Evolutionary conservation across 1,140 invertebrate genomes (phyloP).

Genomic region (Eueides isabella): DNA sequence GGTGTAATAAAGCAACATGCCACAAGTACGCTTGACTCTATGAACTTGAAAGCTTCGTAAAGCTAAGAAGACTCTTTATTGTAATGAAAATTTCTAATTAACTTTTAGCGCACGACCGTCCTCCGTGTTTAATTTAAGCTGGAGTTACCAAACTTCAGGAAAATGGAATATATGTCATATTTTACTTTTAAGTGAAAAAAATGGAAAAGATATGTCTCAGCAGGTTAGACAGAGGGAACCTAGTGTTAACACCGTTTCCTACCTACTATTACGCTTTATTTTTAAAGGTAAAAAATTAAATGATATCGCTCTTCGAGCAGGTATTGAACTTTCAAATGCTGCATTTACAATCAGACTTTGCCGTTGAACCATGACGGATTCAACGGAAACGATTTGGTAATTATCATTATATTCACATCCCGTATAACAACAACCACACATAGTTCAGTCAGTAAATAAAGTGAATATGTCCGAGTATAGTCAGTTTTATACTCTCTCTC

Average conservation of each 20-base stretch:
- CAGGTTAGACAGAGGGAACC: too few relatives aligned
- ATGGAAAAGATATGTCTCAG: too few relatives aligned
- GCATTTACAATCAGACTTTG: too few relatives aligned
- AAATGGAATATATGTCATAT: not conserved
- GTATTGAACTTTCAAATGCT: too few relatives aligned
- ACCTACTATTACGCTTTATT: too few relatives aligned
- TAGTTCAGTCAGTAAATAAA: not conserved
- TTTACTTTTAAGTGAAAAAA: not conserved
- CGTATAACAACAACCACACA: too few relatives aligned
- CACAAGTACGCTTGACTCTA: conserved; percentile 1
- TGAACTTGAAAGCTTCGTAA: conserved; percentile 1
- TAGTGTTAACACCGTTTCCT: too few relatives aligned
- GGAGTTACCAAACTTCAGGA: conserved; percentile 2
- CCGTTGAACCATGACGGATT: too few relatives aligned
- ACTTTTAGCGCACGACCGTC: conserved; percentile 12
- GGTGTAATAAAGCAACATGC: not conserved
- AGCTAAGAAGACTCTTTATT: conserved; percentile 5
- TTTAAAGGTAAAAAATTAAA: too few relatives aligned
- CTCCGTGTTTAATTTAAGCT: not conserved
- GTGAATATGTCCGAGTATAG: not conserved
- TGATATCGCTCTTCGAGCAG: too few relatives aligned
- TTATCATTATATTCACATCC: too few relatives aligned
- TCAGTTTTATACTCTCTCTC: not conserved
- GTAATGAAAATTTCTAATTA: conserved; percentile 28
- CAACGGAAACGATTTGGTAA: too few relatives aligned